Evolutionary conservation across 2,888 invertebrate genomes (phyloP).

Genomic region (Ceriagrion tenellum): DNA sequence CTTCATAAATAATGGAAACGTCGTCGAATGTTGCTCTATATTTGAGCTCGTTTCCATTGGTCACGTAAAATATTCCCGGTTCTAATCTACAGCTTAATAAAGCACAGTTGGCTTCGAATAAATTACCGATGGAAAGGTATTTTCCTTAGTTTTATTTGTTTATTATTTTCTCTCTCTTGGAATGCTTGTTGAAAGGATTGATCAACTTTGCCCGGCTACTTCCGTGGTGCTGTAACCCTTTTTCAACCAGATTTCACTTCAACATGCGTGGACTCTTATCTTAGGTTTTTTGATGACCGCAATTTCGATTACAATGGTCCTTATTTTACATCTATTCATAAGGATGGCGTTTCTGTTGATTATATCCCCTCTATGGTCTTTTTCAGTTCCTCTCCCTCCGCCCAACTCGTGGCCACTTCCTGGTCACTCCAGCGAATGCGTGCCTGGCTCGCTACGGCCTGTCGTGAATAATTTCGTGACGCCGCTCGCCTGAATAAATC

Average conservation of each 20-base stretch:
- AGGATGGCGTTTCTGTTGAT: neutral
- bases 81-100: too few relatives aligned
- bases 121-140: too few relatives aligned
- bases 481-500: neutral
- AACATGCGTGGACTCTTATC: neutral
- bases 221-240: neutral
- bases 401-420: neutral
- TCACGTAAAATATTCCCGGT: too few relatives aligned
- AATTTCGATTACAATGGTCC: neutral
- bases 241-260: neutral
- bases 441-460: neutral
- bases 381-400: neutral
- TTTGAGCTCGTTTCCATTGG: too few relatives aligned
- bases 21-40: too few relatives aligned
- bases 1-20: neutral
- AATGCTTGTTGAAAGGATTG: neutral
- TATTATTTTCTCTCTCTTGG: neutral
- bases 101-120: too few relatives aligned
- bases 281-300: neutral
- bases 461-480: conserved; percentile 7
- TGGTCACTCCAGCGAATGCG: neutral
- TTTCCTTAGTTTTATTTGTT: too few relatives aligned
- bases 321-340: neutral
- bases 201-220: neutral
- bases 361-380: neutral